Base-by-base conservation (phyloP, 2,888 invertebrate species). In the Perithous albicinctus region DNA sequence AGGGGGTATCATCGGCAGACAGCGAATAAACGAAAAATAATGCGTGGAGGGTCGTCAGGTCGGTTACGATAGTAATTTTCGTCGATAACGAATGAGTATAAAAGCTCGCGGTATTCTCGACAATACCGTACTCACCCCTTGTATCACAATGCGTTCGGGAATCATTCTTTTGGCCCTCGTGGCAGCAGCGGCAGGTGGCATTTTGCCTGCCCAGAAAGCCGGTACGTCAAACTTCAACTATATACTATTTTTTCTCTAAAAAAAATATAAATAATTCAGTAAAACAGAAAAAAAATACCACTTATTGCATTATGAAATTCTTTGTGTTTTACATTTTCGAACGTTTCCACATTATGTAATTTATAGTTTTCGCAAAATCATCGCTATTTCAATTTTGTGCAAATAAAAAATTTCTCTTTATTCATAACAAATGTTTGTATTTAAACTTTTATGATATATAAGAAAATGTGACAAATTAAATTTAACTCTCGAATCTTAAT, bases 111-210 rank as follows among this genome's bases (percentile, higher is more conserved):
- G 20, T 29, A 70, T 56, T 67, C 4, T 51, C 23, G 20, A 82
- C 70, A 74, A 82, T 43, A 82, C 83, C 88, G 91, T 89, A 88
- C 88, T 86, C 87, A 87, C 78, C 86, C n/a, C 87, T 89, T 89
- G 90, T 84, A 89, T 88, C 89, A 89, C 87, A 87, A 92, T 92
- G 92, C 89, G 88, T 87, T 89, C 86, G 85, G 87, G 88, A 86
- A 84, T 91, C 82, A 86, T 91, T 84, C 87, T 92, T 84, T 85
- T 92, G 84, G 89, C 91, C 87, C 85, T 92, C 77, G 88, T 89
- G 85, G 92, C 91, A 83, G 86, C 91, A 67, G 91, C 86, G 84
- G 87, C 89, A 66, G 90, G 90, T 61, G 82, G n/a, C n/a, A n/a
- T n/a, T n/a, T n/a, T 85, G 1, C 84, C 89, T 23, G 85, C 84